Percentiles rank a stretch among this genome's conserved stretches.
These are phyloP conservation scores for Torymus auratus DNA, from an alignment of 2,888 invertebrate genomes.

Conservation along the genomic window DNA sequence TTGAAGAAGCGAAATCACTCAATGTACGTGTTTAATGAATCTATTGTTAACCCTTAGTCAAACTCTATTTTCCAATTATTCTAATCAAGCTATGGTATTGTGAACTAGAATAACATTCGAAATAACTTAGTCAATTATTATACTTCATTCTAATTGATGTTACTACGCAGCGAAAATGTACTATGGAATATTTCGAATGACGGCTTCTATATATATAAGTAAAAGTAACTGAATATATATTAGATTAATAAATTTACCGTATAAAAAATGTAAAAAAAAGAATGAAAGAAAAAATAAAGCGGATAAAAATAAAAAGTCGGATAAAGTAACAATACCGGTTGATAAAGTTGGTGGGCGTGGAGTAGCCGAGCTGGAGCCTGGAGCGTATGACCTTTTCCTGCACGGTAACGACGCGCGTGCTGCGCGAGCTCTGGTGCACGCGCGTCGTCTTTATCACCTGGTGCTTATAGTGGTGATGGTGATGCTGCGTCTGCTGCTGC, in stretches of 20 bases:
- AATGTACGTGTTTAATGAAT: slow-evolving; percentile 5
- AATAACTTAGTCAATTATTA: neutral
- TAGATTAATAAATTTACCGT: no score
- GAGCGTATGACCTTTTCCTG: slow-evolving; percentile 75
- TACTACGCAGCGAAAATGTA: no score
- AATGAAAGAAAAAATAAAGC: no score
- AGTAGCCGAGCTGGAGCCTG: slow-evolving; percentile 74
- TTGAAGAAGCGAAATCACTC: neutral
- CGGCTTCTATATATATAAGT: no score
- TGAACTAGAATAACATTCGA: neutral
- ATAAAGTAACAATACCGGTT: slow-evolving; percentile 69
- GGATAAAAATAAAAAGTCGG: slow-evolving; percentile 14
- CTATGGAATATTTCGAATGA: no score
- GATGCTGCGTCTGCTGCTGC: slow-evolving; percentile 62
- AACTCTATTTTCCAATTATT: slow-evolving; percentile 8
- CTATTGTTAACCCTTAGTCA: neutral
- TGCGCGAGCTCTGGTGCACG: slow-evolving; percentile 71
- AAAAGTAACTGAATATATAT: no score
- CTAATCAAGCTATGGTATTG: slow-evolving; percentile 4
- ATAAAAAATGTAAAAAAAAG: no score
- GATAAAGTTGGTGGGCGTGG: slow-evolving; percentile 75
- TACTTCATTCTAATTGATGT: neutral
- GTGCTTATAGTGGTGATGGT: slow-evolving; percentile 69
- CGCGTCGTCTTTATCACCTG: slow-evolving; percentile 73
- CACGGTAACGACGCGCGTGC: slow-evolving; percentile 71